Base-by-base conservation (phyloP, 2,797 vertebrate species). In the Peromyscus aztecus region DNA sequence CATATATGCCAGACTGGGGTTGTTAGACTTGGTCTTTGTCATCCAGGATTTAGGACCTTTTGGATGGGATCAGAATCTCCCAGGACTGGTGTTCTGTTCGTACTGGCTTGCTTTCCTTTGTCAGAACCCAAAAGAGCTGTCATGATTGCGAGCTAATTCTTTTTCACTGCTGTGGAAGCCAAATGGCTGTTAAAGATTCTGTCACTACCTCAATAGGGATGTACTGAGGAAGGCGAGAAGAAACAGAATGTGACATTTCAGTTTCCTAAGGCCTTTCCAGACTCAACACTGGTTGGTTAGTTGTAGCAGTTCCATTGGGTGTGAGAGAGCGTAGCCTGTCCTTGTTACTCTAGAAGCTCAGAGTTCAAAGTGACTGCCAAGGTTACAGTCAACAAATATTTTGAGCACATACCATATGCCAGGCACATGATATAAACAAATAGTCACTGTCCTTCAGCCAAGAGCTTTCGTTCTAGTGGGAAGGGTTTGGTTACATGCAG, bases 111-210 rank as follows among this genome's bases (percentile, higher is more conserved):
- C 37, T 91, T 31, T 89, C 40, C 73, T 96, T 91, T 93, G 46
- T 96, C 65, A 94, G 80, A 95, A 95, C 57, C 75, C 75, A 29
- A 65, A 95, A 84, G 37, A 91, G 12, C 90, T 52, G 24, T 89
- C 75, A 95, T 24, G n/a, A 59, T 88, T 57, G 29, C 67, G 89
- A 63, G 61, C 6, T 90, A 94, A 85, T 88, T 92, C 65, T 34
- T 89, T 34, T 87, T 40, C 16, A 46, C 55, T 83, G n/a, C 83
- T 67, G 52, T 77, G 13, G 71, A 90, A 43, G 85, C 69, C 69
- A 59, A 94, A 94, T 95, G 93, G 27, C 43, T 95, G n/a, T 88
- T 93, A 49, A n/a, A 8, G 67, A 77, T 77, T 97, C 55, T 92
- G 21, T 95, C 43, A 65, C 21, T 37, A 24, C 34, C 16, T 93